A percentile compares a stretch with the other conserved stretches of the same genome.
Conservation (phyloP, 2,113 vertebrate genomes). For the Heterochromis multidens region DNA sequence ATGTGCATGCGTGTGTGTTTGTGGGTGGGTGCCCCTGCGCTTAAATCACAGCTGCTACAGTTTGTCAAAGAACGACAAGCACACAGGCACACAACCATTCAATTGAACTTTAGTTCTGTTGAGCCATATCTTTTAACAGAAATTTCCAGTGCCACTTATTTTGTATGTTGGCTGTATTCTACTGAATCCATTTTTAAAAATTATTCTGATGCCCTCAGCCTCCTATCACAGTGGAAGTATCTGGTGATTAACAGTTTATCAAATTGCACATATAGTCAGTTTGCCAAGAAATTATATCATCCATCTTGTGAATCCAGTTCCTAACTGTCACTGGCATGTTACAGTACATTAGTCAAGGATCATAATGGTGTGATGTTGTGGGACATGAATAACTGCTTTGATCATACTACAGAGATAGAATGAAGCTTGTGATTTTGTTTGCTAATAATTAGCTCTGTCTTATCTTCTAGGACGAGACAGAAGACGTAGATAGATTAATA, state of each 20-base stretch:
- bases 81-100: neutral
- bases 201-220: neutral
- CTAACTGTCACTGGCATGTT: neutral
- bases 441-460: neutral
- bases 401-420: neutral
- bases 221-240: neutral
- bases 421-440: neutral
- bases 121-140: neutral
- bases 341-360: neutral
- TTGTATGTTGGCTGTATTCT: neutral
- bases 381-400: neutral
- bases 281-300: neutral
- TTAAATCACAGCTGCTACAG: constrained; percentile 3
- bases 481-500: neutral
- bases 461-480: neutral
- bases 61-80: neutral
- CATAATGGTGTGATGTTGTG: neutral
- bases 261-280: neutral
- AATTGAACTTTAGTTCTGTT: neutral
- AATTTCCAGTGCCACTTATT: neutral
- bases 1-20: neutral
- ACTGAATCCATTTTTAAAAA: neutral
- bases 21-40: neutral
- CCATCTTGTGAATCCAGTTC: neutral
- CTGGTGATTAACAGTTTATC: neutral